phyloP scores from a whole-genome alignment of 2,113 vertebrate genomes.

The Oreotragus oreotragus region DNA sequence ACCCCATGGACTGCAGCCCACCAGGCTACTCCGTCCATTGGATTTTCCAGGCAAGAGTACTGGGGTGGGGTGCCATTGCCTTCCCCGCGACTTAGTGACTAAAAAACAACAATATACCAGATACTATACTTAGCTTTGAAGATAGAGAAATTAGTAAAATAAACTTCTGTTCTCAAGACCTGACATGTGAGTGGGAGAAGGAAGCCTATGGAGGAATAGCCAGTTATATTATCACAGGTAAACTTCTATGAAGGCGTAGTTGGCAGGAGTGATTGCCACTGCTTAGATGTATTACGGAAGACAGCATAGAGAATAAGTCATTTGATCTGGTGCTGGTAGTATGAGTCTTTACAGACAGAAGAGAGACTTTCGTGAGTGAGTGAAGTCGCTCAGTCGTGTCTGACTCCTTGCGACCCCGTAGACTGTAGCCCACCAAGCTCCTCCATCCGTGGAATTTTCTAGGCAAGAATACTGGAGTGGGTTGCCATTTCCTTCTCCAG shows the following conservation, averaged over 20 bases:
- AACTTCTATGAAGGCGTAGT: neutral
- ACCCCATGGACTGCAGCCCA: too few relatives aligned
- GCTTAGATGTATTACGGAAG: neutral
- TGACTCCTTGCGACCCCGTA: accelerated
- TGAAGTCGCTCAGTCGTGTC: too few relatives aligned
- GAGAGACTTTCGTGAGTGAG: neutral
- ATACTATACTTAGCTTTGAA: neutral
- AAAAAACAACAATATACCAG: neutral
- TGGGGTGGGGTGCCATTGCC: too few relatives aligned
- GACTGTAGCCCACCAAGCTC: too few relatives aligned
- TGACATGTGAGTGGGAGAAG: neutral
- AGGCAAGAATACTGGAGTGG: too few relatives aligned
- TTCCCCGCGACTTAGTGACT: neutral
- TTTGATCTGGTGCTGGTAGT: neutral
- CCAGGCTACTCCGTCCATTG: too few relatives aligned
- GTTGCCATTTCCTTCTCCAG: too few relatives aligned
- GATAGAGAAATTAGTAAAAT: neutral
- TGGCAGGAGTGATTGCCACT: neutral
- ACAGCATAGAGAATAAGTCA: accelerated
- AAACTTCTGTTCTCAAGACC: neutral
- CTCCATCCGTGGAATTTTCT: too few relatives aligned
- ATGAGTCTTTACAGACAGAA: neutral
- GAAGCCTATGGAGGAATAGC: neutral
- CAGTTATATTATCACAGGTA: neutral
- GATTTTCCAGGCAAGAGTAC: too few relatives aligned